A percentile compares a stretch with the other conserved stretches of the same genome.
These are phyloP conservation scores for Brachionus rubens DNA, from an alignment of 1,140 invertebrate species.

Conservation along the genomic window DNA sequence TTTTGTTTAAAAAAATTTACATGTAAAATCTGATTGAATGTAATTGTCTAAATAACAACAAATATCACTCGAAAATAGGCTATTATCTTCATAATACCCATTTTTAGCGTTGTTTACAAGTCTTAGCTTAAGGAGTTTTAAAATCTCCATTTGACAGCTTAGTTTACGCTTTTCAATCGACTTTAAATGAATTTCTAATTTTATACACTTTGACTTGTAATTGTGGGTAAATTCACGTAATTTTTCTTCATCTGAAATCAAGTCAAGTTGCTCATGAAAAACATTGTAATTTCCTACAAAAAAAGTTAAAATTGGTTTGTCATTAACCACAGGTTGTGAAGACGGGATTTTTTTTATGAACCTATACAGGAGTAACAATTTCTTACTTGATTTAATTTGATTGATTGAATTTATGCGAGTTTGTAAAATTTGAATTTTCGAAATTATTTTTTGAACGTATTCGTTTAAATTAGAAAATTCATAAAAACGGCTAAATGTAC, in stretches of 20 bases:
- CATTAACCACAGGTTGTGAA: too few species aligned
- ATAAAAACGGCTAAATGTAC: too few species aligned
- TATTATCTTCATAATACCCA: not conserved
- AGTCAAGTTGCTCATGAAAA: not conserved
- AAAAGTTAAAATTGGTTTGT: not conserved
- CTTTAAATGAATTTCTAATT: conserved; percentile 1
- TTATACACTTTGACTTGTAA: not conserved
- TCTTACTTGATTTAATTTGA: not conserved
- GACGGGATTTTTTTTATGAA: too few species aligned
- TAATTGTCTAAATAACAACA: not conserved
- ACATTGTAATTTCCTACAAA: not conserved
- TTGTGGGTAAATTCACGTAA: not conserved
- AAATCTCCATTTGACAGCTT: not conserved
- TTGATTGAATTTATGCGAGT: not conserved
- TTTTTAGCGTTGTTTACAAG: not conserved
- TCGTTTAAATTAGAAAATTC: not conserved
- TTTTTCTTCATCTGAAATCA: not conserved
- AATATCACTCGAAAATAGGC: not conserved
- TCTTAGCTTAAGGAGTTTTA: not conserved
- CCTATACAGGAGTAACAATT: too few species aligned
- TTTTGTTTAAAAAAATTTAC: not conserved
- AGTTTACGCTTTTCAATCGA: not conserved
- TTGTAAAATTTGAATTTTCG: not conserved
- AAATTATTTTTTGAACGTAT: not conserved
- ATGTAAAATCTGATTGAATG: not conserved